Evolutionary conservation across 2,888 invertebrate species (phyloP), one percentile per base, ranked within the genome.

Genomic region (Andricus curvator): DNA sequence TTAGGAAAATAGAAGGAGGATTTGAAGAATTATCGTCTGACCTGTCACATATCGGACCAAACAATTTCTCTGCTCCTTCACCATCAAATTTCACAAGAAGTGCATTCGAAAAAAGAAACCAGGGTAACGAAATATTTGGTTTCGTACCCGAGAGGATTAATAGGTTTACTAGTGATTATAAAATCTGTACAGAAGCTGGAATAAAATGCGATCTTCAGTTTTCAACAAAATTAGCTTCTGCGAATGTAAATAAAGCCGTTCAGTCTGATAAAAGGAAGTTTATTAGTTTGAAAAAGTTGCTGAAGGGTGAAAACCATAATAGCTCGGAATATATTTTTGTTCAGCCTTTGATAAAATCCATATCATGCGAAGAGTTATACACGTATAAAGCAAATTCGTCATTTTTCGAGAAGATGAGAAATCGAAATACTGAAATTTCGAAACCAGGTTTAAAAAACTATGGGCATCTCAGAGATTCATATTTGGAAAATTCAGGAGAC

Each of bases 341-440:
- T 80, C 66, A 17, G 79, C 88, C 86, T 4, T 60, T 91, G 33
- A 84, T 83, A 0, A 92, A 90, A 77, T 92, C 92, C 0, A 74
- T 90, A 68, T 92, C 92, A 0, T 93, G 91, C 67, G 92, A 92
- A 60, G 90, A 92, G 79, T 80, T 93, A 4, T 78, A 85, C 11
- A 89, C 85, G 56, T 87, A 88, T 5, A 83, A 83, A 3, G 85
- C 87, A 20, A 77, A 68, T 17, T 79, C 76, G 1, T 80, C 86
- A 0, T 84, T 85, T 1, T 78, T 78, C 13, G 86, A 87, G 22
- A 89, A 87, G 67, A 76, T 86, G 1, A 86, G 85, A 17, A 81
- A 78, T 13, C 83, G 84, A 48, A 86, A 86, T 17, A 77, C 78
- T 0, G 89, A 92, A 33, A 87, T 92, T 11, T 89, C 90, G 1